Conservation (phyloP, 2,888 invertebrate species). For the Smittia sp. region DNA sequence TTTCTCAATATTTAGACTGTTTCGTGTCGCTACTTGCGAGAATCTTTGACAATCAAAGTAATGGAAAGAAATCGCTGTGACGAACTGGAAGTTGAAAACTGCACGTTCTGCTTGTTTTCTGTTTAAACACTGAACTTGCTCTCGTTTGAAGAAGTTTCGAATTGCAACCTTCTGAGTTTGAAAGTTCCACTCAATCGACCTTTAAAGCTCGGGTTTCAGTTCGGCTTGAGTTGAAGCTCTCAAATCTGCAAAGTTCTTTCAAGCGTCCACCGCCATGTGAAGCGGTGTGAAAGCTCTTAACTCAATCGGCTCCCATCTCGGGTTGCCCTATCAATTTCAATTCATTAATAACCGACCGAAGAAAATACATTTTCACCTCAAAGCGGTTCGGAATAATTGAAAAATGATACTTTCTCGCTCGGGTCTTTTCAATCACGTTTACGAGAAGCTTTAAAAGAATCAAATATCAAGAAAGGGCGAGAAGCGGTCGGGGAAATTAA, state of each 20-base stretch:
- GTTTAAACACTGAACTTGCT: too few species aligned
- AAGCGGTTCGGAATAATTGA: neutral
- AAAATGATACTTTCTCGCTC: constrained; percentile 33
- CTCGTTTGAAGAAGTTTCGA: too few species aligned
- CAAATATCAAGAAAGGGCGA: constrained; percentile 14
- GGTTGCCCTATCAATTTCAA: constrained; percentile 14
- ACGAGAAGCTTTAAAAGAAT: neutral
- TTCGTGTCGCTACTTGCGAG: neutral
- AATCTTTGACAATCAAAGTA: too few species aligned
- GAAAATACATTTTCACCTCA: neutral
- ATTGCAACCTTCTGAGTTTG: neutral
- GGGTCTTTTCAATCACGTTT: neutral
- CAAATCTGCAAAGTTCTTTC: too few species aligned
- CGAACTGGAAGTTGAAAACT: too few species aligned
- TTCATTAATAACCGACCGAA: constrained; percentile 32
- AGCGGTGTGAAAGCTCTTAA: neutral
- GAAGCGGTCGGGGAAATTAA: neutral
- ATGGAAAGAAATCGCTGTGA: too few species aligned
- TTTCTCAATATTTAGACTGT: constrained; percentile 26
- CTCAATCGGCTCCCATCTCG: neutral
- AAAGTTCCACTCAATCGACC: neutral
- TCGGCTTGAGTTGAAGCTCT: too few species aligned
- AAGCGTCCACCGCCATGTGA: too few species aligned
- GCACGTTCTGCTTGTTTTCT: too few species aligned
- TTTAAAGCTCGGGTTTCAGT: too few species aligned